phyloP scores from a whole-genome alignment of 2,797 vertebrate genomes.

The Schizopygopsis pylzovi region DNA sequence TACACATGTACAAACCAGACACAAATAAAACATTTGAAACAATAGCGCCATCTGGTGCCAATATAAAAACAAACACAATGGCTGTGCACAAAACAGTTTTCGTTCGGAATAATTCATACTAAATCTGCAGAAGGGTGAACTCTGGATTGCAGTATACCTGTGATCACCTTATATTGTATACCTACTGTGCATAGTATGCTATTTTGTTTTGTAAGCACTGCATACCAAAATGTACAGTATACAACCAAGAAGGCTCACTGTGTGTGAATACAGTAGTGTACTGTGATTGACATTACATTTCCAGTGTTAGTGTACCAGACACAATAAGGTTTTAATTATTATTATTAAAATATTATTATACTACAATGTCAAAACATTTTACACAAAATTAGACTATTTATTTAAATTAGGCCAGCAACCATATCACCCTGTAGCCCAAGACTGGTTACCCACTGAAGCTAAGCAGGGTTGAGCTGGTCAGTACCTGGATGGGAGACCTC shows the following conservation, averaged over 20 bases:
- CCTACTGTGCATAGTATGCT: background rate
- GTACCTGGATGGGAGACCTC: too few species aligned
- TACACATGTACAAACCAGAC: too few species aligned
- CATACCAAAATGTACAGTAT: background rate
- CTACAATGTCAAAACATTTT: background rate
- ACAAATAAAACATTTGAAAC: background rate
- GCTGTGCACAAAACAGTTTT: too few species aligned
- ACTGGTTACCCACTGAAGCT: too few species aligned
- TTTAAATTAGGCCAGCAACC: too few species aligned
- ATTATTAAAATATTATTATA: too few species aligned
- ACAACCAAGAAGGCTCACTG: background rate
- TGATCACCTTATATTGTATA: background rate
- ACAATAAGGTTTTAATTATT: too few species aligned
- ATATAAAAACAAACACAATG: background rate
- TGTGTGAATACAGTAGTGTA: background rate
- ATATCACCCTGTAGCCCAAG: too few species aligned
- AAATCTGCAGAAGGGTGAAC: background rate
- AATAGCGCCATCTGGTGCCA: constrained; percentile 49
- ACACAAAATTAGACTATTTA: background rate
- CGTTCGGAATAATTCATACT: background rate
- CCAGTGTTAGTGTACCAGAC: background rate
- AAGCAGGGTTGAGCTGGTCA: too few species aligned
- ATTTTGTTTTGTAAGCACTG: background rate
- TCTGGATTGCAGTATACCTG: background rate
- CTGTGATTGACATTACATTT: background rate